A percentile compares a stretch with the other conserved stretches of the same genome.
Evolutionary conservation across 2,888 invertebrate species (phyloP).

Genomic region (Machimus rusticus): DNA sequence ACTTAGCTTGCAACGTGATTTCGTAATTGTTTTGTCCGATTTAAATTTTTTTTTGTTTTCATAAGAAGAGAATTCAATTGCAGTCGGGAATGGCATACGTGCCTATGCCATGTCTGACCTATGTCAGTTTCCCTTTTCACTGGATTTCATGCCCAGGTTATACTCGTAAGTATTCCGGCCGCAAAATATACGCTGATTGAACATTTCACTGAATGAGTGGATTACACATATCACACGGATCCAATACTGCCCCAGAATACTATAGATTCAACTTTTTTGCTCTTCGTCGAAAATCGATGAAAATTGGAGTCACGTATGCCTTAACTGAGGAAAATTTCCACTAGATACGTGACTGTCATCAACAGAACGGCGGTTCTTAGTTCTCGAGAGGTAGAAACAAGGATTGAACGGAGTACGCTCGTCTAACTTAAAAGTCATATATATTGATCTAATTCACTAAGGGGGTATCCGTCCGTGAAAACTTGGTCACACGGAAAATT

Average conservation of each 20-base stretch:
- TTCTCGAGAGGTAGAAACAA: neutral
- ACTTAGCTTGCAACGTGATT: neutral
- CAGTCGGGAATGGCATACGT: neutral
- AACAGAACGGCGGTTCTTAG: neutral
- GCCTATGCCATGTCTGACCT: neutral
- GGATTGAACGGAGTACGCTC: neutral
- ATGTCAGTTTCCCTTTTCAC: neutral
- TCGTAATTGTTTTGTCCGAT: neutral
- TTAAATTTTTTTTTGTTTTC: neutral
- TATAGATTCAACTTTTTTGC: neutral
- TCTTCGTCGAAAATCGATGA: slow-evolving; percentile 13
- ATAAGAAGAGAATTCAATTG: slow-evolving; percentile 4
- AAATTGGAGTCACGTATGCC: slow-evolving; percentile 25
- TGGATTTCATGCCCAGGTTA: slow-evolving; percentile 6
- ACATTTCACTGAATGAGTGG: slow-evolving; percentile 30
- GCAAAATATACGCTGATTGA: slow-evolving; percentile 29
- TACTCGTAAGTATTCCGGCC: slow-evolving; percentile 27
- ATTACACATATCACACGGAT: slow-evolving; percentile 24
- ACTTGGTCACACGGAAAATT: slow-evolving; percentile 23
- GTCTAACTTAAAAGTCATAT: slow-evolving; percentile 28
- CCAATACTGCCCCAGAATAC: slow-evolving; percentile 12
- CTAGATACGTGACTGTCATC: slow-evolving; percentile 31
- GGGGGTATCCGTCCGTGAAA: slow-evolving; percentile 7
- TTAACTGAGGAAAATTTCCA: slow-evolving; percentile 33
- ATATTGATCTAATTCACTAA: slow-evolving; percentile 19